Conservation (phyloP, 2,797 vertebrate species). For the Cossypha heuglini region DNA sequence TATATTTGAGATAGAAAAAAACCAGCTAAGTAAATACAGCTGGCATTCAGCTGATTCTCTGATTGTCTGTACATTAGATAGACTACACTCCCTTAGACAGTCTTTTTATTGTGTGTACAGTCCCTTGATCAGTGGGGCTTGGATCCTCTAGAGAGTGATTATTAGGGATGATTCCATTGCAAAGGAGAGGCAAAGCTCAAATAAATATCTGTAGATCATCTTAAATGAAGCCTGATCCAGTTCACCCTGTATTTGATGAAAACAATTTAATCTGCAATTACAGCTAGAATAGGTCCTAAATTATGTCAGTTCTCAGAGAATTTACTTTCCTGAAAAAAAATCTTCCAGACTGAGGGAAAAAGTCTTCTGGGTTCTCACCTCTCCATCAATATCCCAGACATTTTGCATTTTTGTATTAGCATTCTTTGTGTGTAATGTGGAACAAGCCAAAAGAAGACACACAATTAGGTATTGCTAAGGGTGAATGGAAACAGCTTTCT, state of each 20-base stretch:
- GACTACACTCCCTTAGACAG: neutral
- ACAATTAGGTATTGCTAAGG: neutral
- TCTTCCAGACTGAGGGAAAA: neutral
- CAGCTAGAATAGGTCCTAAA: neutral
- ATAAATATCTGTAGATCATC: neutral
- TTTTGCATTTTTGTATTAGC: neutral
- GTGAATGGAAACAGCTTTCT: conserved; percentile 6
- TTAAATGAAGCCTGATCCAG: neutral
- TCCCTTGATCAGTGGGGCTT: neutral
- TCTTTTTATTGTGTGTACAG: neutral
- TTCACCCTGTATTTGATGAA: neutral
- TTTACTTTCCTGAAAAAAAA: neutral
- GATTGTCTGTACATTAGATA: neutral
- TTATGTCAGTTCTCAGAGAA: neutral
- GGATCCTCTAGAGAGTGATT: neutral
- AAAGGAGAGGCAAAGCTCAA: neutral
- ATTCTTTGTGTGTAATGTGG: neutral
- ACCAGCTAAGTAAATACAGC: conserved; percentile 44
- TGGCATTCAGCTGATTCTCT: conserved; percentile 34
- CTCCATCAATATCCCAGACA: neutral
- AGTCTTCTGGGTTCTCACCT: neutral
- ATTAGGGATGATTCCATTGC: neutral
- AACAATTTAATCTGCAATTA: neutral
- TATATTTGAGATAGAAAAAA: neutral
- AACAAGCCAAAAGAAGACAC: neutral